Conservation (phyloP, 1,140 invertebrate species). For the Probaryconus sp. region DNA sequence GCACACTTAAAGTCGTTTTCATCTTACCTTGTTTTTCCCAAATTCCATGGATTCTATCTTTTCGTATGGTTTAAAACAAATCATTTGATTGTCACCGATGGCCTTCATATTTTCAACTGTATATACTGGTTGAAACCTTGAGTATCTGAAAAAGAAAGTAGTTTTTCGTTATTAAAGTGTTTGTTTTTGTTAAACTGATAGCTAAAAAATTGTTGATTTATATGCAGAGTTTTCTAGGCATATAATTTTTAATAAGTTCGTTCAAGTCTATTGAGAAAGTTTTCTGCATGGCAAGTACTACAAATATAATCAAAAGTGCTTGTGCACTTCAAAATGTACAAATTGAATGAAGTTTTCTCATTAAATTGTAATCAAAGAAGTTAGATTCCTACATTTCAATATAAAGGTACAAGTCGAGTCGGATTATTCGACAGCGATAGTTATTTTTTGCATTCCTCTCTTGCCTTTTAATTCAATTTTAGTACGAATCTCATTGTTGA, state of each 20-base stretch:
- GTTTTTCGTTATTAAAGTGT: background rate
- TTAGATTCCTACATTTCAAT: too few relatives aligned
- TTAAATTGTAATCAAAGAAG: too few relatives aligned
- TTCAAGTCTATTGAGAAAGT: background rate
- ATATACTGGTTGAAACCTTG: slow-evolving; percentile 95
- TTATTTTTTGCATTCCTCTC: too few relatives aligned
- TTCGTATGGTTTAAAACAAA: slow-evolving; percentile 91
- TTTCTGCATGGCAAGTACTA: too few relatives aligned
- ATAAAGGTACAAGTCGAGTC: too few relatives aligned
- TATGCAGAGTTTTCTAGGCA: background rate
- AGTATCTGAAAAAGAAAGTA: slow-evolving; percentile 81
- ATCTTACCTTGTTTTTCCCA: slow-evolving; percentile 83
- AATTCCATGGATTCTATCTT: slow-evolving; percentile 88
- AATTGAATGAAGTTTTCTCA: too few relatives aligned
- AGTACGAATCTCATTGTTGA: too few relatives aligned
- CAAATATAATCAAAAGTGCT: too few relatives aligned
- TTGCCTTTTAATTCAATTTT: too few relatives aligned
- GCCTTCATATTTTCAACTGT: slow-evolving; percentile 95
- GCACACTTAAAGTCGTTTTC: slow-evolving; percentile 24
- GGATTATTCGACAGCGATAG: too few relatives aligned
- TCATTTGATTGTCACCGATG: slow-evolving; percentile 90
- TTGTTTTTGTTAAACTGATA: background rate
- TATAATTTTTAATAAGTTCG: background rate
- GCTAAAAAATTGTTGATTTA: background rate
- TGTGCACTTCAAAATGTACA: too few relatives aligned